These are phyloP conservation scores for Diadema setosum DNA, from an alignment of 35 echinoderm and acorn worm species.

Conservation along the genomic window DNA sequence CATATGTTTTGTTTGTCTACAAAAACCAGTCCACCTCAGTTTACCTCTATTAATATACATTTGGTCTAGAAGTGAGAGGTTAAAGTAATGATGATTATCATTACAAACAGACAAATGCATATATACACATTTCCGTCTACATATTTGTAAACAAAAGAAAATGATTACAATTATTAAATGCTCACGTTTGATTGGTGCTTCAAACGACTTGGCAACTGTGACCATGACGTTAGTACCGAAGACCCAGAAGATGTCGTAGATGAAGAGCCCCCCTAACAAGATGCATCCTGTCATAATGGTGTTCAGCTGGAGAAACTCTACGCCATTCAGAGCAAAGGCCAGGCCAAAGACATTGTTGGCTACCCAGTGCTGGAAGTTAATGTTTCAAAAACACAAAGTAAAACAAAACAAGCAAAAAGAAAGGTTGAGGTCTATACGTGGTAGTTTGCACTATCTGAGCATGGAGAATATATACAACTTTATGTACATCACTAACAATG, in stretches of 20 bases:
- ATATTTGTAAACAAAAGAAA: no score
- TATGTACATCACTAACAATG: background rate
- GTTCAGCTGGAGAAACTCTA: constrained; percentile 93
- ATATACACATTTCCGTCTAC: no score
- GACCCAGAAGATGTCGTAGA: constrained; percentile 99
- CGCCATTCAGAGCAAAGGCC: constrained; percentile 89
- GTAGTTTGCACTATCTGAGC: no score
- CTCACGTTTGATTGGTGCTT: constrained; percentile 99
- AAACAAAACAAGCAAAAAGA: background rate
- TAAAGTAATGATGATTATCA: no score
- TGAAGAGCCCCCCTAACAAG: constrained; percentile 80
- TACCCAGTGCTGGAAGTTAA: constrained; percentile 80
- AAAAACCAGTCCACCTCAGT: no score
- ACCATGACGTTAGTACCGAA: constrained; percentile 99
- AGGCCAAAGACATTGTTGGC: constrained; percentile 98
- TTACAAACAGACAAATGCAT: no score
- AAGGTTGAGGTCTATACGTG: background rate
- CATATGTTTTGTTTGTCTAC: no score
- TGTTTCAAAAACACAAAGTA: background rate
- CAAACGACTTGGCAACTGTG: constrained; percentile 96
- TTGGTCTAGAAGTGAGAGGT: no score
- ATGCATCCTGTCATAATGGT: constrained; percentile 96
- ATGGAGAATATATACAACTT: background rate
- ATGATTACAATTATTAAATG: no score
- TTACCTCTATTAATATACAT: no score